A percentile compares a stretch with the other conserved stretches of the same genome.
Evolutionary conservation across 2,113 vertebrate genomes (phyloP).

Genomic region (Cebidichthys violaceus): DNA sequence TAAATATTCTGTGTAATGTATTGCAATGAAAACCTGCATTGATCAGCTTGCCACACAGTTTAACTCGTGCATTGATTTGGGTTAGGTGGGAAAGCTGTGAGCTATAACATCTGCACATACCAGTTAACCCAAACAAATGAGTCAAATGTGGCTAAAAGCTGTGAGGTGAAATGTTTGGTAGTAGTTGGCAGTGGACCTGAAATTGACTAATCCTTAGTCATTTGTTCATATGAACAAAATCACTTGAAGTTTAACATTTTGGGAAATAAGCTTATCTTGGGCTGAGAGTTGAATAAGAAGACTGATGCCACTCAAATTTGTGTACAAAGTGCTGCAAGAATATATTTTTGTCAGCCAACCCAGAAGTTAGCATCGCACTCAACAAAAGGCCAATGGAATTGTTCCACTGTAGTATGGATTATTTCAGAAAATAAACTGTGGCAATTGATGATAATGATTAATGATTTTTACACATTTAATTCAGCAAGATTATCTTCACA

Average conservation of each 20-base stretch:
- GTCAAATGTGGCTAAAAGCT: no score
- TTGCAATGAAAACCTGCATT: background rate
- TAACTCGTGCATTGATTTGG: background rate
- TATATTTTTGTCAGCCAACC: no score
- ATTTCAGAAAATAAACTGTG: no score
- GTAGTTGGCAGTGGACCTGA: background rate
- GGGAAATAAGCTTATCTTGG: background rate
- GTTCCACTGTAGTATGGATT: no score
- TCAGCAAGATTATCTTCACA: no score
- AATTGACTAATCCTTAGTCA: background rate
- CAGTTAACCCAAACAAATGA: no score
- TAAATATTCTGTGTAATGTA: background rate
- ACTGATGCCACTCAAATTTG: background rate
- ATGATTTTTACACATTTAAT: no score
- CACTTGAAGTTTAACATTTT: background rate
- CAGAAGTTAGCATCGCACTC: no score
- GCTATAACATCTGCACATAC: no score
- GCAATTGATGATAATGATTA: no score
- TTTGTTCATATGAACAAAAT: background rate
- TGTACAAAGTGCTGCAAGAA: no score
- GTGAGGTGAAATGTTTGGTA: background rate
- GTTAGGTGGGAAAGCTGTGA: background rate
- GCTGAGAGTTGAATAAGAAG: background rate
- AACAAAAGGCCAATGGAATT: no score
- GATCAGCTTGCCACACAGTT: background rate